These are phyloP conservation scores for Gyps fulvus DNA, from an alignment of 2,113 vertebrate species.

Conservation along the genomic window DNA sequence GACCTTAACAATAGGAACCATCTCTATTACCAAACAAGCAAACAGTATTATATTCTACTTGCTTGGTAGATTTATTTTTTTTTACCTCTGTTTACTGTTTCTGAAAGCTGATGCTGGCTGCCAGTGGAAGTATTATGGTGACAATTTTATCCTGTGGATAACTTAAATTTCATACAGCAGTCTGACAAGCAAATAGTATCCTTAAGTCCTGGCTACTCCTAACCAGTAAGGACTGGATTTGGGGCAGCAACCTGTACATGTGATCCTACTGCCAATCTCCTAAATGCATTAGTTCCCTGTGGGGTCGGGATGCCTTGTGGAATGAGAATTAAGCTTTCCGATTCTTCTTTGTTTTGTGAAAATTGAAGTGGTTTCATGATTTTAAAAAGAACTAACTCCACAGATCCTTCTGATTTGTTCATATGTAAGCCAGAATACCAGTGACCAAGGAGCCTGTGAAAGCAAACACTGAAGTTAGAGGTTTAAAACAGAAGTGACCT, in stretches of 20 bases:
- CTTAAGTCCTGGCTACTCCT: background rate
- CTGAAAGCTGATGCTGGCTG: background rate
- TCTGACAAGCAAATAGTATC: background rate
- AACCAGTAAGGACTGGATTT: background rate
- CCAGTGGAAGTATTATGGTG: background rate
- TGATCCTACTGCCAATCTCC: background rate
- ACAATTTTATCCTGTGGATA: background rate
- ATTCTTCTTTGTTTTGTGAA: background rate
- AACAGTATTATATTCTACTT: background rate
- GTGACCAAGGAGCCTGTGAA: constrained; percentile 85
- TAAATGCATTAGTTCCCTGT: background rate
- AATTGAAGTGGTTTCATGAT: background rate
- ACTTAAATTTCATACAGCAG: background rate
- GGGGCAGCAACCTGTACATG: background rate
- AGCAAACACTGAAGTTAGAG: constrained; percentile 61
- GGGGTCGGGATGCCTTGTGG: background rate
- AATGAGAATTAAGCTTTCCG: background rate
- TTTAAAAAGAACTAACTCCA: constrained; percentile 81
- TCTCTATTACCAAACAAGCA: background rate
- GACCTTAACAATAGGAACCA: background rate
- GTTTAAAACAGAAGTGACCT: constrained; percentile 5
- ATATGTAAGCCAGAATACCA: constrained; percentile 87
- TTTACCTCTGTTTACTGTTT: background rate
- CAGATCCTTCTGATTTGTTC: constrained; percentile 81
- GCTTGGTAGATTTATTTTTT: background rate